A percentile compares a stretch with the other conserved stretches of the same genome.
These are phyloP conservation scores for Piaya cayana DNA, from an alignment of 2,113 vertebrate species.

Conservation along the genomic window DNA sequence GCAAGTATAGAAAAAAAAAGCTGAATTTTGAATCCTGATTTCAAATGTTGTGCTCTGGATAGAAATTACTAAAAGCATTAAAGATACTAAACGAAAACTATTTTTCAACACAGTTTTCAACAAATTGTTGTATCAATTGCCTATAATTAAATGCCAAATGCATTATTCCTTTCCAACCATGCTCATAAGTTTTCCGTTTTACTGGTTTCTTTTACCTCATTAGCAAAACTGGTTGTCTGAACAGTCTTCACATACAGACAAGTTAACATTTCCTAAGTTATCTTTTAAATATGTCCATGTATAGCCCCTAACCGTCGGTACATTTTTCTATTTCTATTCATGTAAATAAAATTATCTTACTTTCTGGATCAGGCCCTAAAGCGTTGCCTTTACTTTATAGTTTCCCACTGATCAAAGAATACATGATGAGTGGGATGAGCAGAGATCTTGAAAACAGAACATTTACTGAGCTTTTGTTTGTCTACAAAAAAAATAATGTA, in stretches of 20 bases:
- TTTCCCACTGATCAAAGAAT: slow-evolving; percentile 25
- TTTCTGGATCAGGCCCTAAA: slow-evolving; percentile 6
- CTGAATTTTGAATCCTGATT: neutral
- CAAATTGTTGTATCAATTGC: neutral
- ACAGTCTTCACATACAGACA: neutral
- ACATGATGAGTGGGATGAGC: neutral
- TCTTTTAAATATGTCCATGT: neutral
- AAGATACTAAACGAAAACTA: neutral
- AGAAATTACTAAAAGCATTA: neutral
- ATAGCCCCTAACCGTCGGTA: neutral
- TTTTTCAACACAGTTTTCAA: neutral
- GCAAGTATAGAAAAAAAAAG: neutral
- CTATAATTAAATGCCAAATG: neutral
- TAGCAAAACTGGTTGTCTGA: neutral
- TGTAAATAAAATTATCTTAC: slow-evolving; percentile 7
- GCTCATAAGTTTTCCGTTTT: neutral
- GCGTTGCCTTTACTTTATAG: neutral
- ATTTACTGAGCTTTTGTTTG: slow-evolving; percentile 27
- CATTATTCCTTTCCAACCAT: neutral
- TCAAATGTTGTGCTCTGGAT: neutral
- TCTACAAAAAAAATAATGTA: neutral
- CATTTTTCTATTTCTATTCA: neutral
- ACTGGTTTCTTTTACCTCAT: neutral
- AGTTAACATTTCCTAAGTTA: neutral
- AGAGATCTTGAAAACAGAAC: slow-evolving; percentile 13